These are phyloP conservation scores for Cyclophora punctaria DNA, from an alignment of 2,888 invertebrate species.

Conservation along the genomic window DNA sequence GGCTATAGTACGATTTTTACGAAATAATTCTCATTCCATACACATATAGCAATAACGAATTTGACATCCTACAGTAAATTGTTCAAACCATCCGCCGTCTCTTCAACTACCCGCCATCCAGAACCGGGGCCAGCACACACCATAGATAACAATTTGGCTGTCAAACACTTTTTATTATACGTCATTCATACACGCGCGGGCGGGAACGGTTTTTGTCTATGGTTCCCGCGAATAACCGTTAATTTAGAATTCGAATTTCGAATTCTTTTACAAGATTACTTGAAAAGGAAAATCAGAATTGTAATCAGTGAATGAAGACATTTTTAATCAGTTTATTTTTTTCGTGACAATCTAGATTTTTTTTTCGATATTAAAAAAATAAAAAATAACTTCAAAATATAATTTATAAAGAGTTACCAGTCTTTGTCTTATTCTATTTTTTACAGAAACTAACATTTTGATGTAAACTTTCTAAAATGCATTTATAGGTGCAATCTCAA, in stretches of 20 bases:
- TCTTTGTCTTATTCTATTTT: too few relatives aligned
- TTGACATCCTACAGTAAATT: too few relatives aligned
- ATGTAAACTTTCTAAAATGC: too few relatives aligned
- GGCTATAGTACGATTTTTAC: too few relatives aligned
- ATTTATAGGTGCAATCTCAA: too few relatives aligned
- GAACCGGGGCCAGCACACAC: conserved; percentile 19
- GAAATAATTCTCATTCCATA: too few relatives aligned
- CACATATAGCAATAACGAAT: too few relatives aligned
- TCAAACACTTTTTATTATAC: conserved; percentile 62
- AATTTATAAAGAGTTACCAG: background rate
- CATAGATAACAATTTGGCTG: conserved; percentile 55
- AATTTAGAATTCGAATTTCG: conserved; percentile 30
- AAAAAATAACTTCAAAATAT: background rate
- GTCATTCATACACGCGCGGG: conserved; percentile 47
- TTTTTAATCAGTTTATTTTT: background rate
- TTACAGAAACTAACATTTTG: too few relatives aligned
- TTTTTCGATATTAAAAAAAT: background rate
- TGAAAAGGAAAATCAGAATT: background rate
- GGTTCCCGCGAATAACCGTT: conserved; percentile 37
- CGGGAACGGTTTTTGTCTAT: conserved; percentile 46
- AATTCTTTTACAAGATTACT: background rate
- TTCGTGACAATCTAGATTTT: too few relatives aligned
- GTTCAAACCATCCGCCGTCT: too few relatives aligned
- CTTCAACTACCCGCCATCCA: too few relatives aligned
- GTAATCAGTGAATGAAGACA: background rate